Base-by-base conservation (phyloP, 2,888 invertebrate species). In the Steinernema carpocapsae region DNA sequence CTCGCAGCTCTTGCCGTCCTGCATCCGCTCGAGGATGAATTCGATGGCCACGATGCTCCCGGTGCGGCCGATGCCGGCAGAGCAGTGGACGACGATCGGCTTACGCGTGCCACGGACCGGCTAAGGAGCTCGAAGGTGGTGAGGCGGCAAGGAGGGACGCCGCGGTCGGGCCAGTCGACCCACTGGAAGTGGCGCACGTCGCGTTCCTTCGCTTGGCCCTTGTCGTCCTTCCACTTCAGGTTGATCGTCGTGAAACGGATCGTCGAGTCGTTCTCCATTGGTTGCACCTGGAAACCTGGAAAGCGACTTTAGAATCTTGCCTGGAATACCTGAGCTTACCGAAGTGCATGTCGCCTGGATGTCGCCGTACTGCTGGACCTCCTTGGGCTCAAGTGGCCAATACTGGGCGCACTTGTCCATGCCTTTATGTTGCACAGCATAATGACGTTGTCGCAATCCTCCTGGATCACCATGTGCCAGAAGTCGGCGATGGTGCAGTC, bases 351-450 rank as follows among this genome's bases (percentile, higher is more conserved):
- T n/a, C n/a, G 72, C 76, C 42, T 74, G 73, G 37, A 59, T 26
- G 42, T 73, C 76, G n/a, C 73, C 76, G 71, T 76, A 76, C 12
- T 37, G 64, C 45, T 71, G 52, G 17, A 75, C 77, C 26, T 76
- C 42, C 6, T 48, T 48, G 14, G 32, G 52, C 19, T 76, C 64
- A 29, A 32, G 43, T 26, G 82, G 82, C 82, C 82, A 82, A 64
- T 82, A 82, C 72, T 81, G 81, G 10, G 81, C 82, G 89, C 97
- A 97, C 90, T 97, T 97, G 73, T 22, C 26, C 71, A 76, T 64
- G 17, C 77, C 77, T 32, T 76, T 78, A 24, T 24, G 59, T 76
- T 76, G 64, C 77, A 85, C 43, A 84, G 75, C 80, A 79, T 79
- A 24, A 80, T 75, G 19, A 79, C 17, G 24, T 51, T 64, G 6